Conservation (phyloP, 2,797 vertebrate genomes). For the Mormyrus proboscirostris region DNA sequence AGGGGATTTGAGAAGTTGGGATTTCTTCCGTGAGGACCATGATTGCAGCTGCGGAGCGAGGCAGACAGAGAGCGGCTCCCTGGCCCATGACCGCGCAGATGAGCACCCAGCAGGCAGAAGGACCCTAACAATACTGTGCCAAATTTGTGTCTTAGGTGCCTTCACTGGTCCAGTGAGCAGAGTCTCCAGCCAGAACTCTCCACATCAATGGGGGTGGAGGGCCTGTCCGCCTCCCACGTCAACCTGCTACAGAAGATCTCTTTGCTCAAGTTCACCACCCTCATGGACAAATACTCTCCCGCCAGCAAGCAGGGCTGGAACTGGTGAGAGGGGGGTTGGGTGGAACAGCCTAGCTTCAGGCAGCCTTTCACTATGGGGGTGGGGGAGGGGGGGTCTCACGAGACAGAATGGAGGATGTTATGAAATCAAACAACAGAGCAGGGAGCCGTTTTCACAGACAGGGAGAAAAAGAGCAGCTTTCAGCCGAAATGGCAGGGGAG, state of each 20-base stretch:
- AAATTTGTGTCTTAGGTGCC: conserved; percentile 44
- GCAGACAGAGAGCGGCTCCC: neutral
- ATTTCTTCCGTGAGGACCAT: neutral
- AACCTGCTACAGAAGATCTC: conserved; percentile 71
- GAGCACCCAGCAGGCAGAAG: neutral
- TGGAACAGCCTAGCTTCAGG: conserved; percentile 28
- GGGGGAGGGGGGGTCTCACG: neutral
- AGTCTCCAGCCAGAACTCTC: conserved; percentile 41
- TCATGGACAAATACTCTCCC: conserved; percentile 81
- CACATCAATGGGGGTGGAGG: conserved; percentile 45
- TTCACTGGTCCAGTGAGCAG: conserved; percentile 58
- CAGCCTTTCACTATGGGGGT: conserved; percentile 36
- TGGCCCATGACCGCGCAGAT: neutral
- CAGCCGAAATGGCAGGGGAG: neutral
- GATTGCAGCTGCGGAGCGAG: neutral
- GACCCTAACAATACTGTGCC: neutral
- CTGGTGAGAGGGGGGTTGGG: conserved; percentile 64
- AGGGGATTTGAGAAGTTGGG: neutral
- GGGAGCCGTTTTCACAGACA: neutral
- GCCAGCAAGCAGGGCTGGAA: conserved; percentile 82
- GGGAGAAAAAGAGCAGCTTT: conserved; percentile 15
- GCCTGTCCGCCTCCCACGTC: conserved; percentile 62
- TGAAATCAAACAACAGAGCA: conserved; percentile 9
- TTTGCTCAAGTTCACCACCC: conserved; percentile 70
- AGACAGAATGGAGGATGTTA: conserved; percentile 29